Percentiles rank a stretch among this genome's conserved stretches.
phyloP scores from a whole-genome alignment of 2,888 invertebrate genomes.

The Pollenia labialis region DNA sequence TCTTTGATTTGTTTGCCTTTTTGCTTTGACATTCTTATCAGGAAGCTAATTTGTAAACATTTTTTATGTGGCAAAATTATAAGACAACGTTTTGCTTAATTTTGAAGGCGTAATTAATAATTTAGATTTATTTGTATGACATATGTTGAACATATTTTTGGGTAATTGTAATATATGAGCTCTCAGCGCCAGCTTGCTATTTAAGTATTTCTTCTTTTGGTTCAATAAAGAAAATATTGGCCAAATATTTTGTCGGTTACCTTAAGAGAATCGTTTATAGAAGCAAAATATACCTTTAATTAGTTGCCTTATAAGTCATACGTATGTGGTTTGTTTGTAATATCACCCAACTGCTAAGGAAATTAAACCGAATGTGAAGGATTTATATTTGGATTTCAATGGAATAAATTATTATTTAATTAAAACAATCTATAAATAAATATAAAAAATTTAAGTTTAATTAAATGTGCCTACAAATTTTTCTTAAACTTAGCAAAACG shows the following conservation, averaged over 20 bases:
- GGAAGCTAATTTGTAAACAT: neutral
- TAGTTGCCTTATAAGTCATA: conserved; percentile 1
- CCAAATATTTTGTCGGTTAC: neutral
- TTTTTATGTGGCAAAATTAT: conserved; percentile 1
- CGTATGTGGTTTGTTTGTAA: neutral
- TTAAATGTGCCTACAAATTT: neutral
- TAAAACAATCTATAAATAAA: conserved; percentile 13
- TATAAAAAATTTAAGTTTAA: neutral
- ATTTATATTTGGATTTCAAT: too few species aligned
- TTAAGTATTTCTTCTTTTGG: conserved; percentile 7
- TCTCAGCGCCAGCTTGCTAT: conserved; percentile 24
- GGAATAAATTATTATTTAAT: conserved; percentile 45
- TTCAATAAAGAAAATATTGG: neutral
- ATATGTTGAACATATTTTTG: conserved; percentile 15
- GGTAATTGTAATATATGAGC: conserved; percentile 34
- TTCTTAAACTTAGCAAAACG: too few species aligned
- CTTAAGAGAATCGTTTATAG: conserved; percentile 37
- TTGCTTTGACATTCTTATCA: conserved; percentile 2
- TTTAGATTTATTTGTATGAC: conserved; percentile 7
- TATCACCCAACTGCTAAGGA: too few species aligned
- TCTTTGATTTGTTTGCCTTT: neutral
- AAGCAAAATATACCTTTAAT: conserved; percentile 50
- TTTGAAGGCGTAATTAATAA: conserved; percentile 19
- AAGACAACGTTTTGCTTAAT: conserved; percentile 4
- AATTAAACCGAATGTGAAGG: too few species aligned